Evolutionary conservation across 1,140 invertebrate species (phyloP), one percentile per base, ranked within the genome.

Genomic region (Pygmarrhopalites habei): DNA sequence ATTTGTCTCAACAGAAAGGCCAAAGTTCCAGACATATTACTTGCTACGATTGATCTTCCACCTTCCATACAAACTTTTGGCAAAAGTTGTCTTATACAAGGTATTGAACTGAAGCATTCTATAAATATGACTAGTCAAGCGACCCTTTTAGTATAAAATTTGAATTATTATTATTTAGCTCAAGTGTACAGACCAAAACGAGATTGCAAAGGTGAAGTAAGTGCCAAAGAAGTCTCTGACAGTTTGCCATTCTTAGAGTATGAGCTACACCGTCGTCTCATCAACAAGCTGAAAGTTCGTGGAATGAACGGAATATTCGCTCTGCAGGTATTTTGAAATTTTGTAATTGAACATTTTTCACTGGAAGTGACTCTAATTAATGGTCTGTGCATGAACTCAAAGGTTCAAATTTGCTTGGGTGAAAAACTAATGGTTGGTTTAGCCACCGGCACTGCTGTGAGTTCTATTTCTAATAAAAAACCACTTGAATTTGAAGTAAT

Each of bases 261-360:
- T 76, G 95, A 98, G 75, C 77, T 98, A 28, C 92, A 98, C 75
- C 85, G 90, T 65, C 83, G 95, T 71, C 77, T 97, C 14, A 81
- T 95, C 1, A 93, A 92, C 72, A 97, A 95, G 76, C 77, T 97
- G 0, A 86, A 89, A 75, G 86, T 94, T 63, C 91, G 90, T 73
- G 93, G 90, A 17, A 92, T 95, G 89, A 95, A 95, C 78, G 85
- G 87, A n/a, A 80, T 94, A 21, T 93, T 94, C 76, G 88, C 88
- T 1, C 74, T 95, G 1, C 85, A 85, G 73, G 82, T 86, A 56
- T 4, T 29, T 55, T 10, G 14, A 17, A 55, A 19, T 55, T 55
- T 28, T 7, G 23, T 12, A 23, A 7, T 19, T 49, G 7, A 49
- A 19, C 19, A 17, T 12, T 15, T 53, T 28, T 25, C 7, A 4